phyloP scores from a whole-genome alignment of 2,888 invertebrate species.

The Eupithecia tripunctaria region DNA sequence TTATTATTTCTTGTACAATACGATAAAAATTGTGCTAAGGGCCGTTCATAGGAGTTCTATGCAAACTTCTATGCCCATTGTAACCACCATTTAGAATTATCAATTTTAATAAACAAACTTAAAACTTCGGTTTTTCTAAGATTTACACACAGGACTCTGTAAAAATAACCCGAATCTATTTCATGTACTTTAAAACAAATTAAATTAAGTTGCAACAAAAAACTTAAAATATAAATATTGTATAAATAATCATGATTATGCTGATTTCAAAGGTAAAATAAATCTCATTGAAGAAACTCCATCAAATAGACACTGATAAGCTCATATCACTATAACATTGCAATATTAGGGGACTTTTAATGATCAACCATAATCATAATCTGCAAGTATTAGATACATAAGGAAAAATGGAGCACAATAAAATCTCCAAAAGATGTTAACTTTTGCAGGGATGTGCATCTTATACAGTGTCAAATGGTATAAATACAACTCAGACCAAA shows the following conservation, averaged over 20 bases:
- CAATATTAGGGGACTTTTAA: constrained; percentile 8
- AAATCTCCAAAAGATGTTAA: background rate
- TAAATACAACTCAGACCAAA: constrained; percentile 22
- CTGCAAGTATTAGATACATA: background rate
- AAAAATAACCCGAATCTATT: constrained; percentile 32
- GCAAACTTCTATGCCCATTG: background rate
- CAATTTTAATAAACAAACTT: background rate
- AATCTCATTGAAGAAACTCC: constrained; percentile 13
- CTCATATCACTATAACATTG: constrained; percentile 18
- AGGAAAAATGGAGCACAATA: background rate
- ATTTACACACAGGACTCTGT: constrained; percentile 7
- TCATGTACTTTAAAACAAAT: constrained; percentile 51
- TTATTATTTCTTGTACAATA: constrained; percentile 42
- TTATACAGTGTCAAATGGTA: constrained; percentile 18
- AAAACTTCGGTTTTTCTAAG: background rate
- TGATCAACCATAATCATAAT: background rate
- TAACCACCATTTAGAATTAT: background rate
- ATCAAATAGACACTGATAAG: constrained; percentile 19
- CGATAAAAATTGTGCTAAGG: constrained; percentile 55
- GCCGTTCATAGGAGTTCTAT: background rate
- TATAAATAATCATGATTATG: constrained; percentile 33
- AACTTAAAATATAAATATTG: constrained; percentile 19
- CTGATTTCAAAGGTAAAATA: constrained; percentile 22
- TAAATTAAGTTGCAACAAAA: constrained; percentile 13
- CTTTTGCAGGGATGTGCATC: constrained; percentile 18